phyloP scores from a whole-genome alignment of 2,113 vertebrate species.

The Rissa tridactyla region DNA sequence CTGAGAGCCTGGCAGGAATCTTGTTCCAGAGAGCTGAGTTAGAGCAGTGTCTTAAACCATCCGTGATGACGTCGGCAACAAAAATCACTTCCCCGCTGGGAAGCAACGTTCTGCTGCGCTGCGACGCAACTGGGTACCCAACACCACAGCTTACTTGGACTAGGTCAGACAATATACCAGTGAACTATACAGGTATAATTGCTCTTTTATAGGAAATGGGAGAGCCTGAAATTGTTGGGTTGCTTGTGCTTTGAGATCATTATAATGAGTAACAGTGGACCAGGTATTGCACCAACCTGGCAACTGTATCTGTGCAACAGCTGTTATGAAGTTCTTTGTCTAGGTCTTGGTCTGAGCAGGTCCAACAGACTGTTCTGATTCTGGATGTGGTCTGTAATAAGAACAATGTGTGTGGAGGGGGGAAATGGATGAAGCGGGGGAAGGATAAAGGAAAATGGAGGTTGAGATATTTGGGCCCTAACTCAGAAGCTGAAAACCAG shows the following conservation, averaged over 20 bases:
- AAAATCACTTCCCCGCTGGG: conserved; percentile 89
- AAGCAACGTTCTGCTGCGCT: conserved; percentile 92
- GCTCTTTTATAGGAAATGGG: background rate
- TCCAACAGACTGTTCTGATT: background rate
- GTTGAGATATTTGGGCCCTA: background rate
- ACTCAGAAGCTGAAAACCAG: background rate
- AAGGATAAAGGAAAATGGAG: background rate
- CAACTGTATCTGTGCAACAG: background rate
- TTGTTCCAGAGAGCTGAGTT: conserved; percentile 88
- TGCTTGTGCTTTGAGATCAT: background rate
- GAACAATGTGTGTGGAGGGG: background rate
- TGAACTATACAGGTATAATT: conserved; percentile 87
- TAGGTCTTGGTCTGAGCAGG: background rate
- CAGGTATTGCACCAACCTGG: background rate
- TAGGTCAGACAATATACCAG: conserved; percentile 73
- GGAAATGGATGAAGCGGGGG: background rate
- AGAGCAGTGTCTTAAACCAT: conserved; percentile 89
- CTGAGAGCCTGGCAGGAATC: conserved; percentile 86
- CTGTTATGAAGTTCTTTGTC: background rate
- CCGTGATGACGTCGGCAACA: conserved; percentile 92
- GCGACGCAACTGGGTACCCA: conserved; percentile 88
- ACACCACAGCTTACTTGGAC: conserved; percentile 88
- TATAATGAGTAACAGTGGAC: background rate
- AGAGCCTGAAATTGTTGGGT: background rate
- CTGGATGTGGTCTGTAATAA: background rate